phyloP scores from a whole-genome alignment of 2,113 vertebrate genomes.

The Bambusicola thoracicus region DNA sequence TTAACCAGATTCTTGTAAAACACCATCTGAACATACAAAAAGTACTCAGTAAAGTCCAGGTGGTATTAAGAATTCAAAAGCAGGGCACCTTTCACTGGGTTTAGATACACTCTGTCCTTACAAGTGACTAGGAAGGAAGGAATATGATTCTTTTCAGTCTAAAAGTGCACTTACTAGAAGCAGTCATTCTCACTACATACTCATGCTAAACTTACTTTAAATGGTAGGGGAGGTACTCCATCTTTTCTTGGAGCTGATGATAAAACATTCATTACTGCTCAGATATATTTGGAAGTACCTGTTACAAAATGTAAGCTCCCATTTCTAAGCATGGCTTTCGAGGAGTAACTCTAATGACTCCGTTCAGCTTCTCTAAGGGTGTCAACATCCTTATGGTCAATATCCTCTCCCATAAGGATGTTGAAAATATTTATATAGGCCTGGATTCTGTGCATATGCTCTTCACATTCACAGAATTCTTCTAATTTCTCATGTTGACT shows the following conservation, averaged over 20 bases:
- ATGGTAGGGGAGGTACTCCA: neutral
- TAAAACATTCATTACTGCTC: neutral
- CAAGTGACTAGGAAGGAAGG: constrained; percentile 39
- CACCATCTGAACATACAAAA: constrained; percentile 45
- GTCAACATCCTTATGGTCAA: neutral
- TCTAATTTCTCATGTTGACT: neutral
- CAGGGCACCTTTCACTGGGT: neutral
- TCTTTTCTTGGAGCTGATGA: neutral
- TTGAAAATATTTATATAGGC: neutral
- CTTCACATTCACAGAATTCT: neutral
- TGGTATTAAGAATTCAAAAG: constrained; percentile 48
- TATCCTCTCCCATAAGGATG: neutral
- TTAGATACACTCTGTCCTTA: constrained; percentile 36
- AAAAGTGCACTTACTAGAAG: constrained; percentile 35
- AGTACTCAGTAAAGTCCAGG: constrained; percentile 35
- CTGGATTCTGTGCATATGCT: neutral
- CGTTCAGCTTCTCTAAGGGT: neutral
- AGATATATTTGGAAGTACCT: constrained; percentile 21
- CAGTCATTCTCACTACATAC: neutral
- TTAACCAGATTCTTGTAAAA: constrained; percentile 50
- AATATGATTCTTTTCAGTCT: neutral
- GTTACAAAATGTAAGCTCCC: constrained; percentile 23
- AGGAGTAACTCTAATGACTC: neutral
- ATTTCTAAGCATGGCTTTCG: neutral
- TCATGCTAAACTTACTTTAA: constrained; percentile 43